Percentiles rank a stretch among this genome's conserved stretches.
Conservation (phyloP, 2,888 invertebrate genomes). For the Chydorus sphaericus region DNA sequence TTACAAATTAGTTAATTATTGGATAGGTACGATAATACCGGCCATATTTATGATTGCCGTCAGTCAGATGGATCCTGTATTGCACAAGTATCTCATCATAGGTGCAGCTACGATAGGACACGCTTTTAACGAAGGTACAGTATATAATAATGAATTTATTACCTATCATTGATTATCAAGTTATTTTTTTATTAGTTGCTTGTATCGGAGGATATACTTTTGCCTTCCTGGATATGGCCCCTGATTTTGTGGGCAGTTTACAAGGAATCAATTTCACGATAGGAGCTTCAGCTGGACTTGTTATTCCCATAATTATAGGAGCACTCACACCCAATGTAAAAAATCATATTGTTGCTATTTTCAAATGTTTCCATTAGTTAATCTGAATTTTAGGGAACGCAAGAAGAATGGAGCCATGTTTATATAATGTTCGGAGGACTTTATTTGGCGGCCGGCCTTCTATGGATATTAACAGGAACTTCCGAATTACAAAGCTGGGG, state of each 20-base stretch:
- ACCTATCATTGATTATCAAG: no score
- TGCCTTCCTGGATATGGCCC: conserved; percentile 33
- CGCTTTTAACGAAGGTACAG: conserved; percentile 28
- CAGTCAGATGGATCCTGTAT: conserved; percentile 27
- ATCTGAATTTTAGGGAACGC: not conserved
- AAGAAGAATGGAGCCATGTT: conserved; percentile 3
- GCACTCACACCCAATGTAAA: conserved; percentile 23
- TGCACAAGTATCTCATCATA: conserved; percentile 27
- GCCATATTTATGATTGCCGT: conserved; percentile 25
- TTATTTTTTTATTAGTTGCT: no score
- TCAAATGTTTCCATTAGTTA: no score
- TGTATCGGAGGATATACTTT: conserved; percentile 30
- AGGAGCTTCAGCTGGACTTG: conserved; percentile 31
- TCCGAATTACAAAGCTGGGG: conserved; percentile 6
- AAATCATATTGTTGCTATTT: not conserved
- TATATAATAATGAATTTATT: no score
- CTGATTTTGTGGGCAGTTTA: conserved; percentile 32
- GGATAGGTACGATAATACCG: conserved; percentile 24
- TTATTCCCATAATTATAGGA: conserved; percentile 29
- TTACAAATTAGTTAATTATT: not conserved
- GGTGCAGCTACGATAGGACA: conserved; percentile 27
- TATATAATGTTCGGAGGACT: conserved; percentile 1
- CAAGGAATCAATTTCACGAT: conserved; percentile 34
- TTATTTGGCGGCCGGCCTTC: not conserved
- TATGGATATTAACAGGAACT: not conserved